Percentiles rank a stretch among this genome's conserved stretches.
phyloP scores from a whole-genome alignment of 2,888 invertebrate genomes.

The Loripinus fragilis region DNA sequence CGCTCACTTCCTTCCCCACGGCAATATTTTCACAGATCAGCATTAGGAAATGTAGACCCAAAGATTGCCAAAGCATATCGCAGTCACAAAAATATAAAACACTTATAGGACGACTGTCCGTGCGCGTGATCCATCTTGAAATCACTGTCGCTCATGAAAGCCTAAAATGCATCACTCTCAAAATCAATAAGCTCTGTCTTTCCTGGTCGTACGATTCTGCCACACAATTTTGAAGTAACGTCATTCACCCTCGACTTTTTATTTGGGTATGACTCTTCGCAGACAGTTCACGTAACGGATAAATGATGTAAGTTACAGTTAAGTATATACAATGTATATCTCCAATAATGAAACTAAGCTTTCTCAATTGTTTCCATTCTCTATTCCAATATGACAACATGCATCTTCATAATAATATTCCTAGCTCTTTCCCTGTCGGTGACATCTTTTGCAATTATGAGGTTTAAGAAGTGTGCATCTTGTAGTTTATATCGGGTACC shows the following conservation, averaged over 20 bases:
- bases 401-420: too few species aligned
- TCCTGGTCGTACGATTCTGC: neutral
- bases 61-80: constrained; percentile 8
- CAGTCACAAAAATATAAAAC: neutral
- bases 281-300: too few species aligned
- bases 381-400: too few species aligned
- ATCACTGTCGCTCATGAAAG: neutral
- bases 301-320: too few species aligned
- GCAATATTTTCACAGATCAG: constrained; percentile 19
- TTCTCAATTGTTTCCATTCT: too few species aligned
- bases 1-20: constrained; percentile 14
- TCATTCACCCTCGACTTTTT: neutral
- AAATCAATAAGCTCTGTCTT: neutral
- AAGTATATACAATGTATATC: too few species aligned
- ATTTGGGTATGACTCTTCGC: neutral
- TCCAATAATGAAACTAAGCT: too few species aligned
- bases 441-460: too few species aligned
- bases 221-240: neutral
- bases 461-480: too few species aligned
- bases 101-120: constrained; percentile 4
- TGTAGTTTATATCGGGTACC: too few species aligned
- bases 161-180: neutral
- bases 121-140: neutral
- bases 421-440: too few species aligned
- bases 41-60: constrained; percentile 1